A percentile compares a stretch with the other conserved stretches of the same genome.
Evolutionary conservation across 1,140 invertebrate genomes (phyloP).

Genomic region (Rhopalosiphum padi): DNA sequence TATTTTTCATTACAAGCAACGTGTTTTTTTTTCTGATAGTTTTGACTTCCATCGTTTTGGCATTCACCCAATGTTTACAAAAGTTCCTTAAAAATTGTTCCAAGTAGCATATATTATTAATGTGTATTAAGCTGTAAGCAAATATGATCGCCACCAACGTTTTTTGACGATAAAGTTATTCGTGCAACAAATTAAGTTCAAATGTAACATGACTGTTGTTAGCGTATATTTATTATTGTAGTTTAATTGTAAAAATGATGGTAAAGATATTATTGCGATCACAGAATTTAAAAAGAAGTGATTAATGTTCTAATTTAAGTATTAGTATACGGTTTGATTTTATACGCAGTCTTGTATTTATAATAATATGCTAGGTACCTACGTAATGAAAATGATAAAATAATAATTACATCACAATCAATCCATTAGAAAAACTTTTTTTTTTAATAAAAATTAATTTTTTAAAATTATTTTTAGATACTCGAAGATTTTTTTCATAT

Average conservation of each 20-base stretch:
- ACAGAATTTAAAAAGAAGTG: not conserved
- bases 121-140: not conserved
- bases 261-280: not conserved
- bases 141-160: not conserved
- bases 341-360: not conserved
- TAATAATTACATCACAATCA: not conserved
- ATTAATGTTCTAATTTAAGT: not conserved
- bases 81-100: constrained; percentile 8
- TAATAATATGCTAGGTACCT: not conserved
- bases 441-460: not conserved
- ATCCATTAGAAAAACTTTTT: not conserved
- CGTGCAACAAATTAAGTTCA: not conserved
- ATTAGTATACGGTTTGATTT: not conserved
- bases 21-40: not conserved
- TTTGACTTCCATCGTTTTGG: not conserved
- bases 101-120: constrained; percentile 6
- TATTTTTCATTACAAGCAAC: constrained; percentile 25
- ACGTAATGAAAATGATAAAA: not conserved
- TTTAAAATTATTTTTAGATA: not conserved
- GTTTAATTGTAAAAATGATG: too few relatives aligned
- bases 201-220: not conserved
- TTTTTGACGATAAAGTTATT: not conserved
- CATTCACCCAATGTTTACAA: not conserved
- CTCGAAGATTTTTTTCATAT: not conserved
- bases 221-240: not conserved